Percentiles rank a stretch among this genome's conserved stretches.
phyloP scores from a whole-genome alignment of 2,797 vertebrate species.

The Pelochelys cantorii region DNA sequence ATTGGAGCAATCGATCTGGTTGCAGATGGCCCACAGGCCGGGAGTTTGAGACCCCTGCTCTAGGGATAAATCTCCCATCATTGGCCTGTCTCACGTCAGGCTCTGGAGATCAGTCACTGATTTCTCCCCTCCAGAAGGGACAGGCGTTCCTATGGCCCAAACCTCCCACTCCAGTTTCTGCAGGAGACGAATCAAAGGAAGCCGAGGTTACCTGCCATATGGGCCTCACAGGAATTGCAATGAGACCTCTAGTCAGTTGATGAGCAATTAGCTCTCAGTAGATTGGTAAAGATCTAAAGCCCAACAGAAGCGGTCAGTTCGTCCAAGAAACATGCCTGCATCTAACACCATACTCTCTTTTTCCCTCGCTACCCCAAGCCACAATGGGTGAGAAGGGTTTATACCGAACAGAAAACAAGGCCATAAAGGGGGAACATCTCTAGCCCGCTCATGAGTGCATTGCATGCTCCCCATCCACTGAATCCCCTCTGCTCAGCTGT shows the following conservation, averaged over 20 bases:
- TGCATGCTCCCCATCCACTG: background rate
- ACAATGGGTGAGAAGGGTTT: background rate
- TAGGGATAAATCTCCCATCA: background rate
- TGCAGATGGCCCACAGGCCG: too few relatives aligned
- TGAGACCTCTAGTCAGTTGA: background rate
- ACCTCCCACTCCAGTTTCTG: background rate
- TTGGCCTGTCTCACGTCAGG: too few relatives aligned
- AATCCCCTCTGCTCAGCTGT: background rate
- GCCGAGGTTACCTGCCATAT: background rate
- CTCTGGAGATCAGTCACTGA: background rate
- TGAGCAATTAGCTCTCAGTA: background rate
- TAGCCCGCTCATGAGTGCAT: background rate
- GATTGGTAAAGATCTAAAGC: background rate
- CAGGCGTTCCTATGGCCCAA: background rate
- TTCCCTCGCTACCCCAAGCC: background rate
- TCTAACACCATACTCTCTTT: background rate
- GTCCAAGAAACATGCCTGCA: too few relatives aligned
- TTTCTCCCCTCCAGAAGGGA: background rate
- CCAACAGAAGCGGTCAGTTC: background rate
- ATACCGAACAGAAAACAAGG: too few relatives aligned
- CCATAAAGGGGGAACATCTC: background rate
- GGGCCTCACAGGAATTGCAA: background rate
- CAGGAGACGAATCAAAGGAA: background rate
- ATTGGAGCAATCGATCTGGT: too few relatives aligned
- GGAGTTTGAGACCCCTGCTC: background rate